phyloP scores from a whole-genome alignment of 2,113 vertebrate genomes.

The Mungos mungo region DNA sequence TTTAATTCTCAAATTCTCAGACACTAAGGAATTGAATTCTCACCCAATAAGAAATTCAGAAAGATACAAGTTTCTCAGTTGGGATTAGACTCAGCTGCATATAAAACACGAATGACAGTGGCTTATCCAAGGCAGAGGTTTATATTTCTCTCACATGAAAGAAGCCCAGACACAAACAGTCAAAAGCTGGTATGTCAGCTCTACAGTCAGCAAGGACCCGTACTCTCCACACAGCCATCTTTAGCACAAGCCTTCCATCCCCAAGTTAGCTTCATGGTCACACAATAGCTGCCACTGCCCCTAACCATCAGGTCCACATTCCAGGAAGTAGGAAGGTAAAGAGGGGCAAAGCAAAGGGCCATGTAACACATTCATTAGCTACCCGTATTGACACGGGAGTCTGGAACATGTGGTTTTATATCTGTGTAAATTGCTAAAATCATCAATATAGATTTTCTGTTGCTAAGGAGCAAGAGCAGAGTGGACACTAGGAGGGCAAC shows the following conservation, averaged over 20 bases:
- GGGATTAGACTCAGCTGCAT: neutral
- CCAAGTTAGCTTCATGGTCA: neutral
- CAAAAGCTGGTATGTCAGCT: neutral
- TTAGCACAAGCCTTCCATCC: neutral
- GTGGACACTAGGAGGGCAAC: neutral
- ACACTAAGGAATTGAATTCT: conserved; percentile 43
- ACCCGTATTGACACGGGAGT: too few relatives aligned
- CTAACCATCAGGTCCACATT: neutral
- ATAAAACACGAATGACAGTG: neutral
- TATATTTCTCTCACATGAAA: neutral
- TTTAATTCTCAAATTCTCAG: neutral
- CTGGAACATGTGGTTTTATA: neutral
- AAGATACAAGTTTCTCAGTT: conserved; percentile 11
- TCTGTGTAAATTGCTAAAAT: neutral
- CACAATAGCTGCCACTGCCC: neutral
- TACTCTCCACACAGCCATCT: neutral
- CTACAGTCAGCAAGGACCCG: neutral
- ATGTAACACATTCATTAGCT: neutral
- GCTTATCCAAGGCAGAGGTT: neutral
- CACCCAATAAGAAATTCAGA: conserved; percentile 44
- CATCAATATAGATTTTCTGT: neutral
- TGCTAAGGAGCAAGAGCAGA: neutral
- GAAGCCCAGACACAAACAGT: neutral
- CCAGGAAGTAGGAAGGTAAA: neutral
- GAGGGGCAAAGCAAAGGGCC: neutral